These are phyloP conservation scores for Coreius guichenoti DNA, from an alignment of 2,797 vertebrate genomes.

Conservation along the genomic window DNA sequence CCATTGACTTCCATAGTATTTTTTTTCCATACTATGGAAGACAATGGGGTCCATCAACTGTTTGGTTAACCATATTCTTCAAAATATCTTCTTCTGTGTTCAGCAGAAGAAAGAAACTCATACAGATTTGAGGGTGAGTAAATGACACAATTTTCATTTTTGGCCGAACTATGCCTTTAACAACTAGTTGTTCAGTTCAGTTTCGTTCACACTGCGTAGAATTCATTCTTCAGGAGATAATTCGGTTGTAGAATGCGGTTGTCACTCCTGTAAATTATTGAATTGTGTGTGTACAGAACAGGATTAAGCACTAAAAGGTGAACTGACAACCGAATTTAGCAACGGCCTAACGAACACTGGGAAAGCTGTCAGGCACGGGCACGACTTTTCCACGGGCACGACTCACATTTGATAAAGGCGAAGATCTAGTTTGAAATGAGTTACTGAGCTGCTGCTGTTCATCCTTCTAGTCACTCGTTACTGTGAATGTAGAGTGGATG, in stretches of 20 bases:
- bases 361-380: not conserved
- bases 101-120: not conserved
- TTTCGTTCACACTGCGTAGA: too few relatives aligned
- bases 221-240: not conserved
- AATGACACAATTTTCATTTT: too few relatives aligned
- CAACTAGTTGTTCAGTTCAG: too few relatives aligned
- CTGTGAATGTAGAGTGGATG: not conserved
- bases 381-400: not conserved
- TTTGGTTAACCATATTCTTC: not conserved
- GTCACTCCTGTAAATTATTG: too few relatives aligned
- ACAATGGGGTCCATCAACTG: not conserved
- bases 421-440: not conserved
- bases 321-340: not conserved
- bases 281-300: not conserved
- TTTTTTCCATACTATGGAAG: not conserved
- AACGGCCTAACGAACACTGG: not conserved
- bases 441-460: not conserved
- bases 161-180: too few relatives aligned
- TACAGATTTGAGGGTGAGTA: too few relatives aligned
- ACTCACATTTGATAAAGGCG: not conserved
- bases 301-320: not conserved
- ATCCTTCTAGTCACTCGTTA: not conserved
- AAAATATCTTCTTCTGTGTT: not conserved
- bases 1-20: too few relatives aligned
- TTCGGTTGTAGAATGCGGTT: not conserved